Percentiles rank a stretch among this genome's conserved stretches.
phyloP scores from a whole-genome alignment of 1,140 invertebrate species.

The Nephotettix cincticeps region DNA sequence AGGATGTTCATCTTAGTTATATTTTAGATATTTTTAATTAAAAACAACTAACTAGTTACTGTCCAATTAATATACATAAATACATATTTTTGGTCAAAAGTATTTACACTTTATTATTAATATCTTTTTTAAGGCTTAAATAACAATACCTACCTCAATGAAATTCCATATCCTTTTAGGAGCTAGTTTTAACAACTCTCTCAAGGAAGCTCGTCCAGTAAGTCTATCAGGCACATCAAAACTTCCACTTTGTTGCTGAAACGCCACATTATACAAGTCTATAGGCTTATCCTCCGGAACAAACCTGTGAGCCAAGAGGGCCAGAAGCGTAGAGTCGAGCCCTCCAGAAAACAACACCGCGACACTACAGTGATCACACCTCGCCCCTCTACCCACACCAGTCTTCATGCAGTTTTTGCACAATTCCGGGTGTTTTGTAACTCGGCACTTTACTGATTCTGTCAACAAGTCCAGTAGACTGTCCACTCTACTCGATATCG shows the following conservation, averaged over 20 bases:
- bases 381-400: too few relatives aligned
- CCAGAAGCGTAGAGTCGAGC: conserved; percentile 88
- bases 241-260: conserved; percentile 57
- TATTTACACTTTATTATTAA: too few relatives aligned
- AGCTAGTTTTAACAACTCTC: conserved; percentile 69
- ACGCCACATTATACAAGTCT: conserved; percentile 97
- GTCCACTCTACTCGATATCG: conserved; percentile 3
- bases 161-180: conserved; percentile 72
- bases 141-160: conserved; percentile 57
- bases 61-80: too few relatives aligned
- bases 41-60: too few relatives aligned
- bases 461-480: conserved; percentile 50
- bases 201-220: conserved; percentile 70
- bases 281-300: conserved; percentile 69
- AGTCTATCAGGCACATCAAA: conserved; percentile 76
- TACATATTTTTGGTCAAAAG: too few relatives aligned
- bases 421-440: conserved; percentile 61
- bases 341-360: conserved; percentile 94
- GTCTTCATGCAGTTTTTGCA: conserved; percentile 62
- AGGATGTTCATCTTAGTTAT: too few relatives aligned
- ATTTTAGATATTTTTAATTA: too few relatives aligned
- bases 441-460: conserved; percentile 61
- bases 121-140: too few relatives aligned
- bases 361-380: conserved; percentile 73
- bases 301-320: conserved; percentile 74